phyloP scores from a whole-genome alignment of 1,140 invertebrate genomes.

The Eumaeus atala region DNA sequence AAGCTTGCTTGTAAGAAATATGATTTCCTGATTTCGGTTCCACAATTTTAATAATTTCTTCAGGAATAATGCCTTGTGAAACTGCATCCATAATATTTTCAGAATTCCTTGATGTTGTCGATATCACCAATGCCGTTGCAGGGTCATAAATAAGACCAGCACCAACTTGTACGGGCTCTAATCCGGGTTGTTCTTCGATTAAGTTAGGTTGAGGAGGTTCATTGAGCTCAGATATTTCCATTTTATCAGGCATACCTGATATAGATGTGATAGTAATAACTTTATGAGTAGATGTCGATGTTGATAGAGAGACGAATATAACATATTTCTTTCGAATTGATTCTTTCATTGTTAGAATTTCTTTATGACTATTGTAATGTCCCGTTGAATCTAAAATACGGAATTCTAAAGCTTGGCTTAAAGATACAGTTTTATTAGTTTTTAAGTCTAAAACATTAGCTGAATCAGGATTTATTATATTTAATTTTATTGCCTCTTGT shows the following conservation, averaged over 20 bases:
- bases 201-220: conserved; percentile 25
- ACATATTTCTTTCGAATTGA: conserved; percentile 83
- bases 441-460: conserved; percentile 85
- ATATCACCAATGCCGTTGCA: conserved; percentile 81
- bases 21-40: conserved; percentile 83
- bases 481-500: conserved; percentile 88
- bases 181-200: conserved; percentile 71
- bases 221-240: conserved; percentile 77
- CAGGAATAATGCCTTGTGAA: conserved; percentile 78
- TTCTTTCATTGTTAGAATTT: conserved; percentile 83
- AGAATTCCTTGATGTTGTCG: conserved; percentile 80
- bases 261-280: conserved; percentile 78
- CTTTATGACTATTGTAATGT: conserved; percentile 77
- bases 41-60: conserved; percentile 81
- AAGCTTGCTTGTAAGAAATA: conserved; percentile 84
- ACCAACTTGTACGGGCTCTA: conserved; percentile 81
- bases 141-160: conserved; percentile 85
- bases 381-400: conserved; percentile 86
- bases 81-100: conserved; percentile 82
- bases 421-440: conserved; percentile 80
- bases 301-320: conserved; percentile 69
- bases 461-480: conserved; percentile 89
- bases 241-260: conserved; percentile 78
- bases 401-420: conserved; percentile 85
- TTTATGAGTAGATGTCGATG: conserved; percentile 65